These are phyloP conservation scores for Salpingus planirostris DNA, from an alignment of 2,888 invertebrate species.

Conservation along the genomic window DNA sequence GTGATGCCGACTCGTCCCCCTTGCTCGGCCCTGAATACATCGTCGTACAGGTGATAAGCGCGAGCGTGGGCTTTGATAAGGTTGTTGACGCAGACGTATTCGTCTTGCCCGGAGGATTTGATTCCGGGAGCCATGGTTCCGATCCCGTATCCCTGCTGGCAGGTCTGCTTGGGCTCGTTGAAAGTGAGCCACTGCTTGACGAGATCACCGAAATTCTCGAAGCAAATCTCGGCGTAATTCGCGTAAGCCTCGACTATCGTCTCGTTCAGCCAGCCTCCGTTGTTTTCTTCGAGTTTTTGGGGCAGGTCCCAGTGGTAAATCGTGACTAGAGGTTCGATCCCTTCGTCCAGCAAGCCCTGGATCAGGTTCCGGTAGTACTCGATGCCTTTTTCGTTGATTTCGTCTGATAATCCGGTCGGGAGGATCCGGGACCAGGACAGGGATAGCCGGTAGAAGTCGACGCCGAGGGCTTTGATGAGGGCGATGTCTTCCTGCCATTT, in stretches of 20 bases:
- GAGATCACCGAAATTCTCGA: constrained; percentile 29
- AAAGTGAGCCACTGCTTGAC: constrained; percentile 48
- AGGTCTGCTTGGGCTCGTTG: constrained; percentile 43
- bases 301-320: constrained; percentile 50
- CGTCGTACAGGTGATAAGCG: constrained; percentile 40
- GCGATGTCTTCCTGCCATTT: constrained; percentile 51
- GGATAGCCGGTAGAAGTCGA: constrained; percentile 44
- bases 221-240: constrained; percentile 50
- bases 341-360: constrained; percentile 42
- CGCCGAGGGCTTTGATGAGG: constrained; percentile 48
- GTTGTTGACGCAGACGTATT: constrained; percentile 54
- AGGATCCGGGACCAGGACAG: constrained; percentile 36
- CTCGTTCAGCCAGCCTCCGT: constrained; percentile 56
- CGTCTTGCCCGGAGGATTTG: constrained; percentile 45
- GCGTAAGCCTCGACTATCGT: constrained; percentile 50
- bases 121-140: constrained; percentile 42
- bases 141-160: constrained; percentile 32
- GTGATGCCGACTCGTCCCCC: constrained; percentile 3
- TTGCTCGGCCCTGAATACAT: constrained; percentile 1
- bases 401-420: constrained; percentile 47
- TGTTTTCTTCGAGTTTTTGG: constrained; percentile 40
- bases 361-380: constrained; percentile 1
- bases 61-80: constrained; percentile 56
- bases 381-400: not conserved
- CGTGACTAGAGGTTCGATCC: constrained; percentile 49